Base-by-base conservation (phyloP, 2,113 vertebrate species). In the Spizaetus ornatus region DNA sequence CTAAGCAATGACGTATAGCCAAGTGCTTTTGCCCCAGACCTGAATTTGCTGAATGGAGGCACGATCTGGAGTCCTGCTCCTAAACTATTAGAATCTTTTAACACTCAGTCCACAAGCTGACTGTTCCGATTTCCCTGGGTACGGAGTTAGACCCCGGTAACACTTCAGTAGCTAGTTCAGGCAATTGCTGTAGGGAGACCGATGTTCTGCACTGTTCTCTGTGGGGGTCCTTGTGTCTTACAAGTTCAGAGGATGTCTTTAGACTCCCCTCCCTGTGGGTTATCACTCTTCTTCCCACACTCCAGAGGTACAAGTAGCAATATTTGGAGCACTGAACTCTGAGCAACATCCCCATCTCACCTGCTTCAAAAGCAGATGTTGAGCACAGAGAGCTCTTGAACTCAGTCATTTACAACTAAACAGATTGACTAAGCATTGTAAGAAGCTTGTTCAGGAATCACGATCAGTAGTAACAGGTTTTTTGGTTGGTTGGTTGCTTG, bases 111-210 rank as follows among this genome's bases (percentile, higher is more conserved):
- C 55, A 70, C 0, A 2, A 82, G 36, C 23, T 47, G 31, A 32
- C 59, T 78, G 59, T 78, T 50, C 25, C 0, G 0, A 11, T 26
- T 56, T n/a, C 32, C 59, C 40, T 31, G 4, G 16, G 10, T 31
- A 67, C 1, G 0, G 45, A 72, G 17, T 34, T 17, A 42, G 73
- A 29, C 48, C 17, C 67, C 55, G 25, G 4, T 10, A 74, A 58
- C 48, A 36, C 14, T 34, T 52, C 26, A 45, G 48, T 2, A 88
- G 34, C 22, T 22, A 11, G 10, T 52, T 45, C 62, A 58, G 71
- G 53, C 40, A 26, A 10, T 3, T n/a, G 42, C 47, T 26, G 72
- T 9, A 62, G 31, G 25, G 11, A 72, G 10, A 55, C 26, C 23
- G n/a, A 55, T n/a, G 21, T 53, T 53, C 21, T 9, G 34, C 29